Percentiles rank a stretch among this genome's conserved stretches.
Conservation (phyloP, 2,888 invertebrate genomes). For the Tiliacea citrago region DNA sequence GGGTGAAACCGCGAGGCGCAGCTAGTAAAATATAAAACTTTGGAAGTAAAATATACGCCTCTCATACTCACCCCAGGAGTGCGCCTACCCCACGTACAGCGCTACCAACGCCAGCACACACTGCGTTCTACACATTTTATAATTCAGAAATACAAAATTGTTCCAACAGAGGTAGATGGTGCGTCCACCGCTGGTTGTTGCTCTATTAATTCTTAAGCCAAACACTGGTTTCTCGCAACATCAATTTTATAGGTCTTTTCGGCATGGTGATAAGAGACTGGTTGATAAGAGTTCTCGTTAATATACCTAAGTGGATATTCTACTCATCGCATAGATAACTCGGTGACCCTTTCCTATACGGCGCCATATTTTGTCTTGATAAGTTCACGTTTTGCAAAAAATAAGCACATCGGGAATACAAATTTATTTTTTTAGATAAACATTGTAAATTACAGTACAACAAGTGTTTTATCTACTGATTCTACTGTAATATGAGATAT, state of each 20-base stretch:
- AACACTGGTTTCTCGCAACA: neutral
- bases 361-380: too few species aligned
- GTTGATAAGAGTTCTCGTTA: neutral
- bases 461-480: too few species aligned
- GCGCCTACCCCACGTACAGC: neutral
- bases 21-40: too few species aligned
- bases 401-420: too few species aligned
- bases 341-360: too few species aligned
- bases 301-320: neutral
- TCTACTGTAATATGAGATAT: too few species aligned
- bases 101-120: conserved; percentile 37
- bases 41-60: too few species aligned
- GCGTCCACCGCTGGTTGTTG: neutral
- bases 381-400: too few species aligned
- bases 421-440: too few species aligned
- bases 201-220: neutral
- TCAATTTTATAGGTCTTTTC: neutral
- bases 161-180: conserved; percentile 40
- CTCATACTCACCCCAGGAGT: conserved; percentile 7
- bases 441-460: too few species aligned
- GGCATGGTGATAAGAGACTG: neutral
- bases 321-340: neutral
- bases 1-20: too few species aligned
- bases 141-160: conserved; percentile 71
- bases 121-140: conserved; percentile 84